Conservation (phyloP, 2,113 vertebrate species). For the Greenwoodochromis staneri region DNA sequence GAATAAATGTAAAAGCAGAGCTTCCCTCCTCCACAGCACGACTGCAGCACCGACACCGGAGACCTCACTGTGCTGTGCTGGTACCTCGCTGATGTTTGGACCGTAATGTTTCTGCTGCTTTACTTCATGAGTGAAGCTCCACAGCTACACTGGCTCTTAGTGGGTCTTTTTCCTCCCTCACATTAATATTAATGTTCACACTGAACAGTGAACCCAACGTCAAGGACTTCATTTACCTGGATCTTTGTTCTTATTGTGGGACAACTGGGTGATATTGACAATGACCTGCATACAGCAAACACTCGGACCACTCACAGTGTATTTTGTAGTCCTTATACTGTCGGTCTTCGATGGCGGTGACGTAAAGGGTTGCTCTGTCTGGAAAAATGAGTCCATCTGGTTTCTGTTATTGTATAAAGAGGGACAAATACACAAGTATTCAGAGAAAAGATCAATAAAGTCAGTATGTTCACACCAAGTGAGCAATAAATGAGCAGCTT, state of each 20-base stretch:
- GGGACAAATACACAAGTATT: background rate
- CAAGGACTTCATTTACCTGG: background rate
- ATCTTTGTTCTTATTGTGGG: background rate
- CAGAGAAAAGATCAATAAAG: background rate
- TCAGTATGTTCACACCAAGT: background rate
- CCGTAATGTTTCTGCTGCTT: background rate
- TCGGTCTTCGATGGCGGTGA: slow-evolving; percentile 88
- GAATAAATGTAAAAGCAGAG: background rate
- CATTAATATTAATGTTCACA: background rate
- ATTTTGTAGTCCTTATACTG: slow-evolving; percentile 97
- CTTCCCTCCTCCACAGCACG: background rate
- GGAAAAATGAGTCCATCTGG: slow-evolving; percentile 90
- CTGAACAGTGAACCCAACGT: background rate
- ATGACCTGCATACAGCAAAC: background rate
- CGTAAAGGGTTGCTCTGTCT: slow-evolving; percentile 84
- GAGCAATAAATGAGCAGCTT: background rate
- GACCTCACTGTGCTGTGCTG: background rate
- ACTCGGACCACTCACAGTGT: slow-evolving; percentile 77
- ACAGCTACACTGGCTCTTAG: background rate
- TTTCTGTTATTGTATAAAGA: slow-evolving; percentile 58
- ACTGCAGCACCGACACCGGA: background rate
- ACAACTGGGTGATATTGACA: background rate
- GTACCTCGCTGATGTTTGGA: background rate
- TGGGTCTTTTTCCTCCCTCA: background rate
- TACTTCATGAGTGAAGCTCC: background rate